Base-by-base conservation (phyloP, 2,113 vertebrate genomes). In the Vicugna pacos region DNA sequence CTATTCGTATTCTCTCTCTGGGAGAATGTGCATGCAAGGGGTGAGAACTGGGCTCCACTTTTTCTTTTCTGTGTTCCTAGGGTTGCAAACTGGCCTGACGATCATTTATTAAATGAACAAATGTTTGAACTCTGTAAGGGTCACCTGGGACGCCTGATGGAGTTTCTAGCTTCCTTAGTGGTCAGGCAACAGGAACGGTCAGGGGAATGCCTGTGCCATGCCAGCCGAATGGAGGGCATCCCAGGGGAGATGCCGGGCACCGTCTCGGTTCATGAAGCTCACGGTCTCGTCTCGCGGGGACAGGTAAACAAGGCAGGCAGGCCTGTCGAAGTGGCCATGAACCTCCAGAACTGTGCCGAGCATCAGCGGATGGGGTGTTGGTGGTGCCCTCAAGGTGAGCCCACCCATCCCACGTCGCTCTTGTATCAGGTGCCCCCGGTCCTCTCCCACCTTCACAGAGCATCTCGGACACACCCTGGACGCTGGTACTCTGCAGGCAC, bases 91-190 rank as follows among this genome's bases (percentile, higher is more conserved):
- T 24, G 14, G 46, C 69, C 77, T 8, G 26, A 7, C 54, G 22
- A 24, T 30, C n/a, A 35, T 8, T 48, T 72, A 52, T 6, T 28
- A 65, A 46, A n/a, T 26, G 65, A 89, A 32, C 12, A 46, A 24
- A 35, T 24, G 32, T 32, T 35, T 26, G n/a, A 19, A 5, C 30
- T 48, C 28, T 11, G 35, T 28, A 58, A 52, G 11, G 48, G 38
- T 50, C 14, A 1, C 42, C 32, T 24, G 32, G 20, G 64, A n/a
- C 0, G 1, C 58, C 76, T 2, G 11, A n/a, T 7, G 17, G 83
- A 28, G 22, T 9, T 16, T 46, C n/a, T 6, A 8, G 42, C n/a
- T 12, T 30, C 50, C 20, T 0, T 0, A 2, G 26, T 12, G 0
- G 32, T 12, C 20, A 19, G 24, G 24, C 30, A 20, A 73, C 54